phyloP scores from a whole-genome alignment of 30 jellyfish, hydroid and myxozoan species.

The Phacellophora camtschatica region DNA sequence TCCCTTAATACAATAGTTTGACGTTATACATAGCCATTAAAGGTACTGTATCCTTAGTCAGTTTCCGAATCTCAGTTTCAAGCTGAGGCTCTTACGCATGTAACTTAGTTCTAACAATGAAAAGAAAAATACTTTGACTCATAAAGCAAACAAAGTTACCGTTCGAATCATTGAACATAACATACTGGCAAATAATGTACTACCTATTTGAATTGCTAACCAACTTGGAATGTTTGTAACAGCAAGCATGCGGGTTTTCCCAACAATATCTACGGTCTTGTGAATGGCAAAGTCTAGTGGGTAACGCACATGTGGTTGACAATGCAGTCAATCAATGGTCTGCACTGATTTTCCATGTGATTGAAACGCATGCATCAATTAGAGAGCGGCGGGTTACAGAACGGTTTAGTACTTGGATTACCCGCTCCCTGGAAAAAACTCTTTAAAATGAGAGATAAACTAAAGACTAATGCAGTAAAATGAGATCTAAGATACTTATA shows the following conservation, averaged over 20 bases:
- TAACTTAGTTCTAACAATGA: no score
- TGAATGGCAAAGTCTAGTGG: neutral
- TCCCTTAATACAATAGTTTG: neutral
- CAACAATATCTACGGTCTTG: neutral
- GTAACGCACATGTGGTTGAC: neutral
- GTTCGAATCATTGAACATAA: neutral
- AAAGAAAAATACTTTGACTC: neutral
- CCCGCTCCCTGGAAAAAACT: slow-evolving; percentile 6
- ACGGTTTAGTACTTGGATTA: slow-evolving; percentile 32
- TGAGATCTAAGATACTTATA: neutral
- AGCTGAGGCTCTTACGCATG: no score
- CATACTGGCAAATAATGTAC: neutral
- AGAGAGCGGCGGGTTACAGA: slow-evolving; percentile 32
- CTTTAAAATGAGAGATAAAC: neutral
- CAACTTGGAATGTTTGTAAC: neutral
- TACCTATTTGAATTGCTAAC: neutral
- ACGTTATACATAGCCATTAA: neutral
- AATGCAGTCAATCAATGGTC: slow-evolving; percentile 22
- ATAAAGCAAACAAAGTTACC: neutral
- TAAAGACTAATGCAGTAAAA: neutral
- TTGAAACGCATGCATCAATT: neutral
- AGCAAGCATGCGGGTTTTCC: neutral
- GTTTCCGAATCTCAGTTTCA: no score
- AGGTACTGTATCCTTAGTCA: no score
- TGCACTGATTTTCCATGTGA: neutral